phyloP scores from a whole-genome alignment of 2,888 invertebrate genomes.

The Drosophila algonquin region DNA sequence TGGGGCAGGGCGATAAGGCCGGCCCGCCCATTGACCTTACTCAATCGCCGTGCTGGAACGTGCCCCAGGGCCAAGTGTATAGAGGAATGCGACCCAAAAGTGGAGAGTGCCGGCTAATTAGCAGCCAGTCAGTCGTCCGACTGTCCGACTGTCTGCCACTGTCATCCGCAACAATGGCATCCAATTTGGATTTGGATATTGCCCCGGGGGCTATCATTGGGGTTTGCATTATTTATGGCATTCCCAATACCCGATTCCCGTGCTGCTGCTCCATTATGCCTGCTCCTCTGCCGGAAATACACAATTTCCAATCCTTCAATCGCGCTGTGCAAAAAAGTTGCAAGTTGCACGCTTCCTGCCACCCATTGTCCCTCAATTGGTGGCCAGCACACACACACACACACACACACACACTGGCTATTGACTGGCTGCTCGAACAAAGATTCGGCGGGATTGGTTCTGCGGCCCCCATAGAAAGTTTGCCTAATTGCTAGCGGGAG shows the following conservation, averaged over 20 bases:
- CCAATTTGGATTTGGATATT: constrained; percentile 44
- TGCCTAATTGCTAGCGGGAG: constrained; percentile 32
- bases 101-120: constrained; percentile 34
- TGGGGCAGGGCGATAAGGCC: constrained; percentile 27
- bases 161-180: constrained; percentile 29
- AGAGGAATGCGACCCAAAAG: constrained; percentile 23
- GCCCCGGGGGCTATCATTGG: constrained; percentile 28
- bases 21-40: constrained; percentile 40
- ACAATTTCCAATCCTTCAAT: constrained; percentile 67
- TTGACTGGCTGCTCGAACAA: constrained; percentile 16
- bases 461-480: constrained; percentile 20
- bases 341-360: constrained; percentile 31
- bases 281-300: constrained; percentile 56
- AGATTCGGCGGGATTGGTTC: constrained; percentile 1
- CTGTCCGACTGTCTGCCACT: background rate
- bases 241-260: constrained; percentile 43
- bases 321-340: constrained; percentile 30
- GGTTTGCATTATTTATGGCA: constrained; percentile 66
- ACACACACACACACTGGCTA: background rate
- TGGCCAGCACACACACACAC: background rate
- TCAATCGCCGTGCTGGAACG: constrained; percentile 33
- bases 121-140: constrained; percentile 16
- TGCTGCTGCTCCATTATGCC: no score
- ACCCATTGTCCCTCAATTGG: constrained; percentile 23
- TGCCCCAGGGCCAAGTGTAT: constrained; percentile 5